Evolutionary conservation across 2,113 vertebrate species (phyloP), one percentile per base, ranked within the genome.

Genomic region (Dasyornis broadbenti): DNA sequence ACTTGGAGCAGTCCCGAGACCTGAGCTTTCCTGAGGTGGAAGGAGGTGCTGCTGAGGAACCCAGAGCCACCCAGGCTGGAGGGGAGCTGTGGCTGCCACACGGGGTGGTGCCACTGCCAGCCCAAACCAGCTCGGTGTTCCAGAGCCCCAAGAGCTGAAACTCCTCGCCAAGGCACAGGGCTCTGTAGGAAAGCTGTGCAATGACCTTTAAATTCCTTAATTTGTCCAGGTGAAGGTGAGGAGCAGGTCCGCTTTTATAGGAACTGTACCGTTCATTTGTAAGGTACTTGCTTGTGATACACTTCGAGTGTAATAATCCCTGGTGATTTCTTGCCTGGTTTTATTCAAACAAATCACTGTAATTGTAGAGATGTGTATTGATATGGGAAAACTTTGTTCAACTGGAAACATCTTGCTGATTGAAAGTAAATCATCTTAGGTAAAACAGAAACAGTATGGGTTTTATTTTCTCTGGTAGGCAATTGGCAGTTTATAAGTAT

Each of bases 381-480:
- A 72, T 82, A 93, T 2, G 59, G 70, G 84, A 79, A 92, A 82
- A 70, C 69, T 87, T 81, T 47, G 26, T 96, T 90, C 92, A 82
- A 73, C 92, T 94, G 78, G 90, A 91, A 96, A 64, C 70, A 15
- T 71, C 73, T 56, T 56, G 65, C 75, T 93, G 94, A 91, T 82
- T 91, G 94, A 76, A 86, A 87, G 40, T 85, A 85, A 93, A 85
- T 95, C 88, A 93, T 81, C 66, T 75, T 42, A 89, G 84, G 87
- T 95, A 87, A 91, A 94, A 87, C 90, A 93, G 87, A 75, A 93
- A 70, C 87, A 64, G 57, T 59, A 56, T 72, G 90, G 56, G 82
- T 72, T 91, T 89, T 75, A 56, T 95, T 96, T 87, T 63, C 53
- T 56, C 69, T 75, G 37, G 9, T 64, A 85, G 73, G 78, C 66